Evolutionary conservation across 2,113 vertebrate species (phyloP), one percentile per base, ranked within the genome.

Genomic region (Pycnonotus jocosus): DNA sequence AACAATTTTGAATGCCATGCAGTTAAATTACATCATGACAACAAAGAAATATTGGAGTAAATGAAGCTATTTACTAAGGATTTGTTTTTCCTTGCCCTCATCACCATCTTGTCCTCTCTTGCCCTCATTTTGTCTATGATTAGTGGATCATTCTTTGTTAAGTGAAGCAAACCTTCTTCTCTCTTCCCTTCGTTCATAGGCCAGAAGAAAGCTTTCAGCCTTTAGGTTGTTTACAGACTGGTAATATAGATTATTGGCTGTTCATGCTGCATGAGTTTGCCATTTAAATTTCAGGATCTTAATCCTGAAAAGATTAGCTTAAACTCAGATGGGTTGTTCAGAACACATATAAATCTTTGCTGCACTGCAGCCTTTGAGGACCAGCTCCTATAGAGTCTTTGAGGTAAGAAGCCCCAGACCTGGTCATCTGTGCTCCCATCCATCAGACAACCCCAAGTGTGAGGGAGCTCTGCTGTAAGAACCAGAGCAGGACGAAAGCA

Each of bases 221-320:
- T 23, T 42, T 33, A 44, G 27, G 45, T 72, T 90, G 37, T 72
- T 92, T 77, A 54, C 38, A 31, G 58, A 12, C 50, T 45, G 17
- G 42, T 62, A 78, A 27, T 81, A 71, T 70, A 72, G 84, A 94
- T 89, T 87, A 91, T 65, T 94, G 65, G 70, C 70, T 65, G 88
- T 84, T 93, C 89, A 69, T 53, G 37, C 42, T 94, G 50, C 42
- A 30, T n/a, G 58, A 57, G 47, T 82, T 90, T 91, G 78, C 70
- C 65, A 69, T 83, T 96, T 95, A 90, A 72, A 80, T 87, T 92
- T 79, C 62, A 87, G 65, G 33, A 84, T 76, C 86, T 91, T 92
- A 95, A 91, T 91, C 65, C 93, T 89, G 58, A 47, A 64, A 78
- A 88, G 42, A 90, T 80, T 87, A 81, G 33, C 21, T 84, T 87